Evolutionary conservation across 2,113 vertebrate species (phyloP), one percentile per base, ranked within the genome.

Genomic region (Gopherus evgoodei): DNA sequence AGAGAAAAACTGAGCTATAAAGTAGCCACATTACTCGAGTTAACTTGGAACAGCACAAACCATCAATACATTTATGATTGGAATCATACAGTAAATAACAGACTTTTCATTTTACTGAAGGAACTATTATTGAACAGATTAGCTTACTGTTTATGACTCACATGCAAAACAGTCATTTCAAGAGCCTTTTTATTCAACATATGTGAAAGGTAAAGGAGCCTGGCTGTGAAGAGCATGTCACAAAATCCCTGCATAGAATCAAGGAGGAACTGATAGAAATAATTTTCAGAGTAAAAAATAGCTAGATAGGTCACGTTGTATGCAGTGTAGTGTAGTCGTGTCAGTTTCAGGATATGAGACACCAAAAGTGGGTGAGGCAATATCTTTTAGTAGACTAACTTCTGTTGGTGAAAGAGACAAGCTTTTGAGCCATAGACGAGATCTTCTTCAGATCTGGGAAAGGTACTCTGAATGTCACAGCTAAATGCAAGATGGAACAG

Each of bases 231-330:
- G 93, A 53, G 5, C 80, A 11, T 7, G 87, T 29, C 27, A 54
- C 1, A 35, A 84, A 86, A 38, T 83, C 56, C 82, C 47, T 81
- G 53, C 52, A 86, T 19, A 84, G 65, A 29, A 91, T 81, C 93
- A 95, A 91, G 90, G 25, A 10, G 2, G 94, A 94, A 83, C 80
- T 56, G 93, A 62, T 54, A 54, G 12, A 62, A 62, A 83, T 84
- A 0, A 38, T 86, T 93, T 89, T 78, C 62, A 84, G 56, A 90
- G 84, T 76, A 84, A 90, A 94, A 62, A 91, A 83, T 91, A 92
- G 76, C 42, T 89, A 85, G 83, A 78, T 56, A 95, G 62, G 78
- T 25, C 72, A 95, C 0, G 56, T 57, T 12, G 11, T 27, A 57
- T 12, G 25, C 10, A 27, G 25, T 11, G 56, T 12, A 57, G 22